phyloP scores from a whole-genome alignment of 2,888 invertebrate genomes.

The Caradrina kadenii region DNA sequence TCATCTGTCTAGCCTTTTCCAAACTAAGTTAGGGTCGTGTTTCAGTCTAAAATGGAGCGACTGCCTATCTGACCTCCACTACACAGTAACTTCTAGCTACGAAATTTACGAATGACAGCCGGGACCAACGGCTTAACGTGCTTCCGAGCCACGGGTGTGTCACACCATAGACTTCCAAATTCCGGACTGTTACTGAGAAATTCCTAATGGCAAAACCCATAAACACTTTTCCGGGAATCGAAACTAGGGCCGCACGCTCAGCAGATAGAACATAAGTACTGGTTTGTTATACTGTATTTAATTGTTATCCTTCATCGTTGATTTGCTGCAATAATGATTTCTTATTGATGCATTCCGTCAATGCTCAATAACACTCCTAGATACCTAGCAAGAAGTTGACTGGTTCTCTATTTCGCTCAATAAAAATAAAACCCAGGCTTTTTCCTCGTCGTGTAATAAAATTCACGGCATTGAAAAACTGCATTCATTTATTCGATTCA shows the following conservation, averaged over 20 bases:
- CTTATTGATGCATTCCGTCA: conserved; percentile 57
- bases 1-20: no score
- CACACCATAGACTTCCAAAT: no score
- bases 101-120: no score
- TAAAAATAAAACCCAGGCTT: neutral
- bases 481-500: neutral
- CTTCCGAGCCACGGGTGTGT: no score
- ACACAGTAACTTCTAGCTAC: no score
- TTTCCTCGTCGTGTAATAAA: neutral
- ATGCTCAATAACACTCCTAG: conserved; percentile 34
- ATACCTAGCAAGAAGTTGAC: neutral
- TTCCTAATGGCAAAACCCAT: no score
- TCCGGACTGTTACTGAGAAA: no score
- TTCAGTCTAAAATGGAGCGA: no score
- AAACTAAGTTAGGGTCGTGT: no score
- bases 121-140: no score
- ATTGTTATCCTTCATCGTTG: conserved; percentile 46
- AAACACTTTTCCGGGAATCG: no score
- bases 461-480: neutral
- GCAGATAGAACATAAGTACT: neutral
- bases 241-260: neutral
- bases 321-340: conserved; percentile 48
- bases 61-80: no score
- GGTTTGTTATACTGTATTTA: conserved; percentile 4
- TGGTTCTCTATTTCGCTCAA: conserved; percentile 16